A percentile compares a stretch with the other conserved stretches of the same genome.
Evolutionary conservation across 2,888 invertebrate species (phyloP).

Genomic region (Synergus japonicus): DNA sequence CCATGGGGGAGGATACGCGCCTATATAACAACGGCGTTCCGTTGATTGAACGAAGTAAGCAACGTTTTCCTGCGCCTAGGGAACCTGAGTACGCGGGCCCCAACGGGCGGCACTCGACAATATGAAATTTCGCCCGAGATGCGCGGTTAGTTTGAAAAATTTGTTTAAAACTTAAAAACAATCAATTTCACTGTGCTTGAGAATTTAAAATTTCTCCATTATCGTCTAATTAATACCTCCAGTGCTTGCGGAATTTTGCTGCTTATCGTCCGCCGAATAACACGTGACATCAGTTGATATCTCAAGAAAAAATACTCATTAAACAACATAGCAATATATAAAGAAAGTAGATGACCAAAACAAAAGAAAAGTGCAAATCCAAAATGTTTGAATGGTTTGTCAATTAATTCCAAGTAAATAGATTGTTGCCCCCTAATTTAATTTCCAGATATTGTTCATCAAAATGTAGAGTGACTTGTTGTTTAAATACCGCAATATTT

Average conservation of each 20-base stretch:
- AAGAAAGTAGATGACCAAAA: neutral
- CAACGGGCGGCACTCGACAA: constrained; percentile 72
- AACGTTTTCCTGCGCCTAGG: constrained; percentile 74
- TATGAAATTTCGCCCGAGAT: constrained; percentile 76
- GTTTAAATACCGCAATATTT: neutral
- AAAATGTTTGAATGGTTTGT: neutral
- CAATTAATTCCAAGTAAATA: neutral
- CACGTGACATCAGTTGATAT: neutral
- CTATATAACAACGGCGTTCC: constrained; percentile 77
- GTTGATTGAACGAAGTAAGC: constrained; percentile 76
- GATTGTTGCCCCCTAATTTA: neutral
- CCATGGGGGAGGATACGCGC: constrained; percentile 73
- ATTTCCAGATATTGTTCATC: neutral
- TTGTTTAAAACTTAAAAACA: neutral
- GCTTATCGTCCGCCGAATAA: neutral
- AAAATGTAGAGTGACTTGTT: neutral
- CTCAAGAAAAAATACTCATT: neutral
- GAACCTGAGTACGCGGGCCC: constrained; percentile 71
- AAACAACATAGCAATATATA: neutral
- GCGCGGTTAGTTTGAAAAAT: constrained; percentile 72
- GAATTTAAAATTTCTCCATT: neutral
- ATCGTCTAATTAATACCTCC: neutral
- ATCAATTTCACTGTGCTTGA: neutral
- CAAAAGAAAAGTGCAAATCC: neutral
- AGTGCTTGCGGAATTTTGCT: neutral